phyloP scores from a whole-genome alignment of 2,888 invertebrate genomes.

The Zootermopsis nevadensis region DNA sequence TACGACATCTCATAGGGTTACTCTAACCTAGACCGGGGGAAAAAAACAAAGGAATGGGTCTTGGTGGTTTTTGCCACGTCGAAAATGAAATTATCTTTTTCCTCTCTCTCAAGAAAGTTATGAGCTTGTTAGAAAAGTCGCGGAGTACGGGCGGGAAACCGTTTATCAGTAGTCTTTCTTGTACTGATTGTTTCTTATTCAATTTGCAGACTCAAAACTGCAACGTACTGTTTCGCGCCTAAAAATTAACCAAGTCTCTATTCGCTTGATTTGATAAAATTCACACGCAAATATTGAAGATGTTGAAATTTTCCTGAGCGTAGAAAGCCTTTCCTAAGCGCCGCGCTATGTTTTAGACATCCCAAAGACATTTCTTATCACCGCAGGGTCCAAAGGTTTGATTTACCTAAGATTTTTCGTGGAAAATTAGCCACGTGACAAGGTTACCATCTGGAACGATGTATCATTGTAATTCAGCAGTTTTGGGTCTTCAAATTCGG shows the following conservation, averaged over 20 bases:
- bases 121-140: not conserved
- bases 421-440: no score
- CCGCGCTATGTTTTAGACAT: no score
- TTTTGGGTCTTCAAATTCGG: no score
- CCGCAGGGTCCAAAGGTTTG: no score
- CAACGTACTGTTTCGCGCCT: not conserved
- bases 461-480: no score
- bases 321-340: no score
- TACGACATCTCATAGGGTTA: no score
- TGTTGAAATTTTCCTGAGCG: not conserved
- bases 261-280: not conserved
- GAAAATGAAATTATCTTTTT: conserved; percentile 5
- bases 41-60: not conserved
- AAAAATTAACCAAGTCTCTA: not conserved
- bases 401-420: no score
- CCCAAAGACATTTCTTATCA: no score
- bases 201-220: not conserved
- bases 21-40: not conserved
- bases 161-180: not conserved
- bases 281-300: not conserved
- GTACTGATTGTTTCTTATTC: conserved; percentile 5
- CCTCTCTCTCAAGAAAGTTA: not conserved
- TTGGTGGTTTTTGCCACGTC: not conserved
- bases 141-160: not conserved
- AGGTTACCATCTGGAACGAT: no score